Evolutionary conservation across 2,888 invertebrate genomes (phyloP), one percentile per base, ranked within the genome.

Genomic region (Nycteola revayana): DNA sequence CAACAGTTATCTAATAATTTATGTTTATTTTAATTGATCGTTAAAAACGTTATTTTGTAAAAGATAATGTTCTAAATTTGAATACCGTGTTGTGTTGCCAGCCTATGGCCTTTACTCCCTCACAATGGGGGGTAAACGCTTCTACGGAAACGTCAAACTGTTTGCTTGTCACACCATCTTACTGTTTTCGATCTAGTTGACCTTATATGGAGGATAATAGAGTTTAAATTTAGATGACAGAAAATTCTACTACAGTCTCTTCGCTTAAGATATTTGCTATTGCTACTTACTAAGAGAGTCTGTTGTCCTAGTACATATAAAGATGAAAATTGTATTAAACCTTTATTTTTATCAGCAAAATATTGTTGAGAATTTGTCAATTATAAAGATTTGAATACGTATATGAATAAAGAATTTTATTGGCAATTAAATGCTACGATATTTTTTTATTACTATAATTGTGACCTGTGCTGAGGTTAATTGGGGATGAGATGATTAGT

Each of bases 341-440:
- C 14, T 14, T 28, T 1, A 2, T 25, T 38, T 29, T 6, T 8
- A 36, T 27, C 20, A 22, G 32, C 20, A 37, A 43, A 9, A 9
- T 27, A 25, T 22, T 14, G 32, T 24, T 25, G 23, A 25, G 45
- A 34, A 41, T 30, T 49, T 29, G 26, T 40, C 32, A 48, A 52
- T 45, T 47, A 50, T 30, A 48, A 43, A 32, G 45, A 49, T 64
- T 56, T 57, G 28, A 58, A 60, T 47, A 61, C 47, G 55, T 44
- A 51, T 47, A 27, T 35, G 48, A 49, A 53, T 60, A 58, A 48
- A 40, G 34, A 56, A 49, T 65, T 66, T 69, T 63, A 70, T 66
- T 45, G 49, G 36, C 34, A 33, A 57, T 58, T 60, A 60, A 58
- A 58, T 47, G 49, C 46, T 42, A 3, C 2, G 14, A 14, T 14